Percentiles rank a stretch among this genome's conserved stretches.
These are phyloP conservation scores for Geococcyx californianus DNA, from an alignment of 2,113 vertebrate genomes.

Conservation along the genomic window DNA sequence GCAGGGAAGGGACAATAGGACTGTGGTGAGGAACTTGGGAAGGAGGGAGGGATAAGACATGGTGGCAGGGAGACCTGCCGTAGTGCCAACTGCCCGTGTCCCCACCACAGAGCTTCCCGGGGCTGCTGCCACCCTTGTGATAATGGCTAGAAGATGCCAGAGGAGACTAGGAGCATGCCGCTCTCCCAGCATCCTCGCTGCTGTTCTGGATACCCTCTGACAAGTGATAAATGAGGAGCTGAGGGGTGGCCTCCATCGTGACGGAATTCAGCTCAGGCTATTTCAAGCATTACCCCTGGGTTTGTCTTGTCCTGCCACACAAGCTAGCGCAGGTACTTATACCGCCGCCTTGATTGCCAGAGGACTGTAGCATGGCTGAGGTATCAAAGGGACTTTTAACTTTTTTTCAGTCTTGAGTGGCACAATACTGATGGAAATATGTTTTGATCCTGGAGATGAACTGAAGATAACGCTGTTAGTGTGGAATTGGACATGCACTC, in stretches of 20 bases:
- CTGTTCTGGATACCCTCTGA: neutral
- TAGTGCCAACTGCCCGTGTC: neutral
- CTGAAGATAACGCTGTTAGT: slow-evolving; percentile 4
- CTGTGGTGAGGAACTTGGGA: neutral
- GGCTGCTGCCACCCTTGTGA: neutral
- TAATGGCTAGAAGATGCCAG: neutral
- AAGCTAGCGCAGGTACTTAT: neutral
- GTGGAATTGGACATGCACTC: neutral
- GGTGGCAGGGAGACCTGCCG: neutral
- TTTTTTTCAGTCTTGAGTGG: neutral
- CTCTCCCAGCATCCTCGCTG: neutral
- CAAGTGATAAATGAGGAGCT: neutral
- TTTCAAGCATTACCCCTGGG: neutral
- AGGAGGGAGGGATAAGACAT: neutral
- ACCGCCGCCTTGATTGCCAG: neutral
- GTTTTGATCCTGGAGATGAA: neutral
- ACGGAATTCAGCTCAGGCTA: neutral
- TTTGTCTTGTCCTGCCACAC: neutral
- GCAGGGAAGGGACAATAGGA: neutral
- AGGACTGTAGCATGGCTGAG: neutral
- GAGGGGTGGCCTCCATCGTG: neutral
- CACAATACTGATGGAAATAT: neutral
- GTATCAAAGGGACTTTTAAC: slow-evolving; percentile 10
- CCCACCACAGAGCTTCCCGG: neutral
- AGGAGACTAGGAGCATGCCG: neutral